These are phyloP conservation scores for Elegia similella DNA, from an alignment of 2,888 invertebrate species.

Conservation along the genomic window DNA sequence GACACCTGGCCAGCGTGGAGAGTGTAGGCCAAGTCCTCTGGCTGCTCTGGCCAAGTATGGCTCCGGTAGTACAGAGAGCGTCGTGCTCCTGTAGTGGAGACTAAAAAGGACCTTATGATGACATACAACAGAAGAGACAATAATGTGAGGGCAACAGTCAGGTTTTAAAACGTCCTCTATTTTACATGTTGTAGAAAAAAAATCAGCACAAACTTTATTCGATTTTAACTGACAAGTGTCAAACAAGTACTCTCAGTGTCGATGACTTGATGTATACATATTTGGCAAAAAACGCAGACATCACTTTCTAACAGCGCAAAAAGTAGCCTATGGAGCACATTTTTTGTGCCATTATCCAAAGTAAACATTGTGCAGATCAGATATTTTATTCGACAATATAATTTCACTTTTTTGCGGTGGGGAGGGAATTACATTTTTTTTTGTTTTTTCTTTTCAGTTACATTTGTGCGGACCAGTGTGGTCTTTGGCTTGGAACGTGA, in stretches of 20 bases:
- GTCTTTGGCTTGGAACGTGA: constrained; percentile 62
- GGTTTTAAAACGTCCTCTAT: constrained; percentile 7
- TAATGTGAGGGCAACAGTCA: neutral
- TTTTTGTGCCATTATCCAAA: constrained; percentile 3
- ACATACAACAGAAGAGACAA: neutral
- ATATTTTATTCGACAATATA: neutral
- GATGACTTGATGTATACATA: neutral
- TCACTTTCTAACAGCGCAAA: constrained; percentile 11
- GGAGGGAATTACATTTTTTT: constrained; percentile 55
- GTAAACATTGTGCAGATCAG: too few species aligned
- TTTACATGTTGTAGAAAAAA: neutral
- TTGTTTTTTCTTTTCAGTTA: constrained; percentile 80
- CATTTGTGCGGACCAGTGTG: constrained; percentile 63
- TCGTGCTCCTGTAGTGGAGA: too few species aligned
- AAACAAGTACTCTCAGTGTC: constrained; percentile 10
- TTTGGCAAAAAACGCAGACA: constrained; percentile 12
- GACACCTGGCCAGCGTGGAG: too few species aligned
- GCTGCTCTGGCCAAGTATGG: too few species aligned
- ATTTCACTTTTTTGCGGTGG: constrained; percentile 18
- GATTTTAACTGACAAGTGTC: neutral
- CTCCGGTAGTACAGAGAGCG: too few species aligned
- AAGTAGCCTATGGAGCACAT: neutral
- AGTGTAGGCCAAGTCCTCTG: too few species aligned
- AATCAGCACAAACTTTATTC: neutral
- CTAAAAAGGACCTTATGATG: too few species aligned